Conservation (phyloP, 2,888 invertebrate species). For the Gymnoscelis rufifasciata region DNA sequence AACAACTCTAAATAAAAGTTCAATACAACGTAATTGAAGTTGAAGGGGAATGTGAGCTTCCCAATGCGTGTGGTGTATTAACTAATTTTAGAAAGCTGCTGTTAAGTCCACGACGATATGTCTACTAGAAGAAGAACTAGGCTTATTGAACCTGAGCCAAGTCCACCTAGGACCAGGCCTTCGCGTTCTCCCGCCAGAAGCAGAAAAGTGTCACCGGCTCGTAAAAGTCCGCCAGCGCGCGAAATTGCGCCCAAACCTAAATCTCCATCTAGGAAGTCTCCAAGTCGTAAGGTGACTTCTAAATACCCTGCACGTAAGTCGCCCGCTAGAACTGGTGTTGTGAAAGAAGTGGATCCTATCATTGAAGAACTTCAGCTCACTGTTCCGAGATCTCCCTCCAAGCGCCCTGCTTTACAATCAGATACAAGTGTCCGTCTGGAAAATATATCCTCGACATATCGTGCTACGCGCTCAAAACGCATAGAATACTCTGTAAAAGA, state of each 20-base stretch:
- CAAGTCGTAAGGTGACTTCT: constrained; percentile 61
- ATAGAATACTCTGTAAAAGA: constrained; percentile 60
- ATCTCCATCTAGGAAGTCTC: constrained; percentile 75
- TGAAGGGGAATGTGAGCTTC: constrained; percentile 38
- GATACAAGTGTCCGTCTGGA: constrained; percentile 46
- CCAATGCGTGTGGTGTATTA: constrained; percentile 57
- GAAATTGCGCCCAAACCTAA: constrained; percentile 67
- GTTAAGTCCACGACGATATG: constrained; percentile 40
- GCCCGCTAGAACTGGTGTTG: constrained; percentile 48
- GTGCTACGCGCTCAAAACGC: constrained; percentile 53
- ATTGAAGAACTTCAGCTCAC: constrained; percentile 30
- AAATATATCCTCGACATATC: constrained; percentile 40
- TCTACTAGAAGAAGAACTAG: constrained; percentile 57
- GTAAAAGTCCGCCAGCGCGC: constrained; percentile 56
- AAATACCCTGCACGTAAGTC: constrained; percentile 68
- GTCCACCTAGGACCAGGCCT: constrained; percentile 60
- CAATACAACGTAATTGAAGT: background rate
- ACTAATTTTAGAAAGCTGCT: constrained; percentile 50
- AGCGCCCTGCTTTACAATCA: constrained; percentile 50
- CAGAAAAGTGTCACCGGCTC: constrained; percentile 56
- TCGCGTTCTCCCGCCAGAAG: constrained; percentile 68
- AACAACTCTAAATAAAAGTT: background rate
- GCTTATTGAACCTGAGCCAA: constrained; percentile 39
- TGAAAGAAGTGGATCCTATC: constrained; percentile 39
- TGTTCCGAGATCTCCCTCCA: constrained; percentile 53